Conservation (phyloP, 2,797 vertebrate species). For the Fistularia commersonii region DNA sequence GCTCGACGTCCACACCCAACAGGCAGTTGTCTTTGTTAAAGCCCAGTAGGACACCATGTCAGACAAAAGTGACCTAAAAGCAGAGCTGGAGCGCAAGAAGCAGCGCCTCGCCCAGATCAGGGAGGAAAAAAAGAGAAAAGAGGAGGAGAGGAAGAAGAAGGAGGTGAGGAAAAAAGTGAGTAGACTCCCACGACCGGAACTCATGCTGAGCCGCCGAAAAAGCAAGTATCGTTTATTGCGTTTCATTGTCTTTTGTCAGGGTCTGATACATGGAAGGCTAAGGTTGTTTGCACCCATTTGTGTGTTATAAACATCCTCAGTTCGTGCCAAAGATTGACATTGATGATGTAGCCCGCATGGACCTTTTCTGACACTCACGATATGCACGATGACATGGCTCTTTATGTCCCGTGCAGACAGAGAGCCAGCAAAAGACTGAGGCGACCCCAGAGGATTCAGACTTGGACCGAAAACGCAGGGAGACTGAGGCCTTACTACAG, state of each 20-base stretch:
- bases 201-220: slow-evolving; percentile 9
- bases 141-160: slow-evolving; percentile 99
- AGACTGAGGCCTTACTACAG: slow-evolving; percentile 95
- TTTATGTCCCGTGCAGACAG: slow-evolving; percentile 52
- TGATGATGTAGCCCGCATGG: slow-evolving; percentile 14
- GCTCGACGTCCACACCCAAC: slow-evolving; percentile 22
- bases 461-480: slow-evolving; percentile 94
- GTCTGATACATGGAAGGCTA: slow-evolving; percentile 20
- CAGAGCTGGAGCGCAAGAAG: slow-evolving; percentile 97
- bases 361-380: neutral
- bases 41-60: slow-evolving; percentile 81
- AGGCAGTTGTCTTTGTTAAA: slow-evolving; percentile 11
- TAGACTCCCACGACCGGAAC: slow-evolving; percentile 19
- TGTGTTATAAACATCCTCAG: slow-evolving; percentile 26
- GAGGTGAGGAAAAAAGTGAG: slow-evolving; percentile 83
- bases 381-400: no score
- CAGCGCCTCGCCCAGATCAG: slow-evolving; percentile 97
- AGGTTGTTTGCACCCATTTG: slow-evolving; percentile 32
- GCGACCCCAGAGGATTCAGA: slow-evolving; percentile 87
- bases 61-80: slow-evolving; percentile 98
- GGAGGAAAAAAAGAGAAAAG: slow-evolving; percentile 98
- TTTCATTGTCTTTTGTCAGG: slow-evolving; percentile 38
- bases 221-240: slow-evolving; percentile 5
- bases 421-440: slow-evolving; percentile 75
- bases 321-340: slow-evolving; percentile 36